Conservation (phyloP, 1,140 invertebrate genomes). For the Euschistus heros region DNA sequence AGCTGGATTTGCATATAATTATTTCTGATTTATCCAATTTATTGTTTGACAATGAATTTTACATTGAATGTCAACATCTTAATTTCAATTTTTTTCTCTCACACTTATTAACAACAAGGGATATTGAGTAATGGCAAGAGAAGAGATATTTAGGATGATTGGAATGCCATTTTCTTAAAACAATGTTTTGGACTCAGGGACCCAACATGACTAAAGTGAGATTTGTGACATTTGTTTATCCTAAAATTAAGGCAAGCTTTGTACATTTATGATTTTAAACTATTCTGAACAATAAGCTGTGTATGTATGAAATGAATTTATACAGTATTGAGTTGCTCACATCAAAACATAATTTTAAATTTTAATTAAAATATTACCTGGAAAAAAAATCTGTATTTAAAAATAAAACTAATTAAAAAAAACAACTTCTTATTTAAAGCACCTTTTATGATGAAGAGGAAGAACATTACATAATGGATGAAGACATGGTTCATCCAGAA, state of each 20-base stretch:
- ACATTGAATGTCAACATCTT: too few relatives aligned
- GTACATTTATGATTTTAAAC: not conserved
- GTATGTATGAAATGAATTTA: not conserved
- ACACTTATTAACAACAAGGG: too few relatives aligned
- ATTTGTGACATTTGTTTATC: too few relatives aligned
- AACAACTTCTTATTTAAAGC: not conserved
- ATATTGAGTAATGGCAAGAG: too few relatives aligned
- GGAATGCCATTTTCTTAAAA: too few relatives aligned
- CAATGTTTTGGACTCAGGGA: too few relatives aligned
- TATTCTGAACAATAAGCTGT: not conserved
- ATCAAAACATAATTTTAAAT: not conserved
- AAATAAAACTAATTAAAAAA: not conserved
- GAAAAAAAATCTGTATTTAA: not conserved
- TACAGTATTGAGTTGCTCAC: not conserved
- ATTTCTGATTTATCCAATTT: too few relatives aligned
- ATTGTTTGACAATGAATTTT: too few relatives aligned
- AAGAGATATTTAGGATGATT: too few relatives aligned
- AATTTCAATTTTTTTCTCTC: too few relatives aligned
- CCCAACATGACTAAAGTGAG: too few relatives aligned
- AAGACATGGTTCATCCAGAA: not conserved
- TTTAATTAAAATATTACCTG: not conserved
- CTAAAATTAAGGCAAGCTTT: not conserved
- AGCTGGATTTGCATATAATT: too few relatives aligned
- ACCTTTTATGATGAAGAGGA: slow-evolving; percentile 1
- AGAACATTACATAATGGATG: not conserved